Conservation (phyloP, 35 echinoderm and acorn worm genomes). For the Anneissia japonica region DNA sequence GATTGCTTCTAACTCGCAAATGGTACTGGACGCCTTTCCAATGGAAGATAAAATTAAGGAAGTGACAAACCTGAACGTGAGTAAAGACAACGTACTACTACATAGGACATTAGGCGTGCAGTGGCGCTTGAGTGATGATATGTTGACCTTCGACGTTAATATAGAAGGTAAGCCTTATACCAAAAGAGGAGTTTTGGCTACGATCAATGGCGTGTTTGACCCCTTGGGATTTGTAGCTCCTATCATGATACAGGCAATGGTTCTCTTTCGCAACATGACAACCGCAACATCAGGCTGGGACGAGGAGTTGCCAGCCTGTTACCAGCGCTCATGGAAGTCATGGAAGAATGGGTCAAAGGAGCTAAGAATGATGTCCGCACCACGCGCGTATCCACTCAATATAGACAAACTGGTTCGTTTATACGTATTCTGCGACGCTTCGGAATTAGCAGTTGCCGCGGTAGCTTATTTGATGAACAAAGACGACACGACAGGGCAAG, state of each 20-base stretch:
- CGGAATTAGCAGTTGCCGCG: no score
- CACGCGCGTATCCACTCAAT: neutral
- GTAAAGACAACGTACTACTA: neutral
- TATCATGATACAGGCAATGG: neutral
- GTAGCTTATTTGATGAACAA: neutral
- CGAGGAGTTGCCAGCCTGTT: neutral
- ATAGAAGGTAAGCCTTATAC: constrained; percentile 1
- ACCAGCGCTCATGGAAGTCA: neutral
- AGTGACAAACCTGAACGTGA: neutral
- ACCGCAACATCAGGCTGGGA: neutral
- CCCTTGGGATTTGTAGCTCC: constrained; percentile 35
- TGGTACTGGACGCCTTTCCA: constrained; percentile 17
- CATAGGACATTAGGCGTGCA: constrained; percentile 10
- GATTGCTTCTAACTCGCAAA: neutral
- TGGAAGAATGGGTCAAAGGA: neutral
- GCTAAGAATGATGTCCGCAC: neutral
- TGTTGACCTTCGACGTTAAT: constrained; percentile 10
- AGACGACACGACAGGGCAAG: no score
- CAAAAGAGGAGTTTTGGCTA: constrained; percentile 23
- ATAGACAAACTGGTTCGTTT: neutral
- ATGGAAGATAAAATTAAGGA: neutral
- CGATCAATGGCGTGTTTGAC: constrained; percentile 34
- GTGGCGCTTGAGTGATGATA: constrained; percentile 14
- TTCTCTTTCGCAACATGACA: neutral
- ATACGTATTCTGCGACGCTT: no score